phyloP scores from a whole-genome alignment of 2,888 invertebrate genomes.

The Phasia obesa region DNA sequence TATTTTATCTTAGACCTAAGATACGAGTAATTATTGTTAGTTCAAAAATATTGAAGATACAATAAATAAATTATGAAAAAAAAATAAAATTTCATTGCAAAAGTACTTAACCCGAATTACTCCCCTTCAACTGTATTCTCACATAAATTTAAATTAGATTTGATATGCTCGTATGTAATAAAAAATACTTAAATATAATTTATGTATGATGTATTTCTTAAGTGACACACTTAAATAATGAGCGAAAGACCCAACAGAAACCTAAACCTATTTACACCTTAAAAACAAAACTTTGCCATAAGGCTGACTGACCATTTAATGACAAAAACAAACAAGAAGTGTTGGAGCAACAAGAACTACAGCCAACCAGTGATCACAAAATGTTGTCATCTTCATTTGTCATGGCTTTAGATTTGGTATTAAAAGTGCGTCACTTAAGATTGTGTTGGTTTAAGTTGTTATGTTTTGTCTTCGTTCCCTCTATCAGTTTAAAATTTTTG shows the following conservation, averaged over 20 bases:
- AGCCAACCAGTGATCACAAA: conserved; percentile 20
- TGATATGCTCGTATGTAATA: no score
- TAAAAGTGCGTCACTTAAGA: conserved; percentile 48
- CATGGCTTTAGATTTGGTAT: conserved; percentile 29
- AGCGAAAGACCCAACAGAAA: background rate
- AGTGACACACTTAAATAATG: no score
- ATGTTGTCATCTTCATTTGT: conserved; percentile 65
- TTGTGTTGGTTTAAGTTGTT: conserved; percentile 2
- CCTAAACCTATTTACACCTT: conserved; percentile 40
- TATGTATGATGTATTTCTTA: no score
- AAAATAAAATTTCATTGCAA: no score
- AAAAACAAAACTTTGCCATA: conserved; percentile 25
- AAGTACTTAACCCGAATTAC: no score
- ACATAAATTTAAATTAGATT: no score
- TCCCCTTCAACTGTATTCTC: no score
- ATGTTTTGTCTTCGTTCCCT: conserved; percentile 4
- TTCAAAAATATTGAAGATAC: no score
- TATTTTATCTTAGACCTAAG: no score
- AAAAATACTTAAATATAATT: no score
- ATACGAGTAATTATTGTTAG: no score
- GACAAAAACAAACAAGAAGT: conserved; percentile 32
- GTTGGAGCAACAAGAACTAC: conserved; percentile 19
- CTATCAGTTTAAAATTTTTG: conserved; percentile 30
- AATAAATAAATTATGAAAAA: no score
- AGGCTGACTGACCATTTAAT: conserved; percentile 20